Base-by-base conservation (phyloP, 1,140 invertebrate species). In the Drosophila carrolli region DNA sequence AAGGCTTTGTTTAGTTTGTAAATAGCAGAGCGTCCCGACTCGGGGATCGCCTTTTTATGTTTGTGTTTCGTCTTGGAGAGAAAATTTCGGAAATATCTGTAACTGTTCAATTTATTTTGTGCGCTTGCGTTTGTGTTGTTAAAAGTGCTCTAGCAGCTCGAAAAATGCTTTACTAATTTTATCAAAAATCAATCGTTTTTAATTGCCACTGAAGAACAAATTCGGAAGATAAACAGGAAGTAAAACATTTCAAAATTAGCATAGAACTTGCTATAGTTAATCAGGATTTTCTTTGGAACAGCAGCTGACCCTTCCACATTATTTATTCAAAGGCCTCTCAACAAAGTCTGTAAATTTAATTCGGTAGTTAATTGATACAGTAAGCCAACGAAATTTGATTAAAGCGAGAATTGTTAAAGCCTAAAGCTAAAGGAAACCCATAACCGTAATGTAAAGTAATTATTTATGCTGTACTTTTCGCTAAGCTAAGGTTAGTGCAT, bases 401-500 rank as follows among this genome's bases (percentile, higher is more conserved):
- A 66, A 65, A 57, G 62, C 70, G 75, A 55, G 72, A 78, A 71
- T 86, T 84, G 81, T 81, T 81, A 78, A 85, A 67, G 32, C 57
- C 63, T 73, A 63, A 67, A 59, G 43, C 61, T 79, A 55, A 72
- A 70, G 53, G 40, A 70, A 66, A 75, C 70, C 59, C 46, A 61
- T 81, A 77, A 78, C 41, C 37, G 70, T 88, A 83, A 84, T 89
- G 80, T 89, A 88, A 88, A 90, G 84, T 89, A 89, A 84, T 89
- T 85, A 89, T 89, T 89, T 89, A 89, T 89, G 85, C 85, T 90
- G 84, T 89, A 90, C 81, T 89, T 84, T 90, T 84, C 70, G 81
- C 84, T 89, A 89, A 90, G 78, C 81, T 91, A 91, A 91, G 90
- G 90, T 91, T 92, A 91, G 91, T 91, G 90, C 91, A 91, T 91